Evolutionary conservation across 2,113 vertebrate species (phyloP), one percentile per base, ranked within the genome.

Genomic region (Caracal caracal): DNA sequence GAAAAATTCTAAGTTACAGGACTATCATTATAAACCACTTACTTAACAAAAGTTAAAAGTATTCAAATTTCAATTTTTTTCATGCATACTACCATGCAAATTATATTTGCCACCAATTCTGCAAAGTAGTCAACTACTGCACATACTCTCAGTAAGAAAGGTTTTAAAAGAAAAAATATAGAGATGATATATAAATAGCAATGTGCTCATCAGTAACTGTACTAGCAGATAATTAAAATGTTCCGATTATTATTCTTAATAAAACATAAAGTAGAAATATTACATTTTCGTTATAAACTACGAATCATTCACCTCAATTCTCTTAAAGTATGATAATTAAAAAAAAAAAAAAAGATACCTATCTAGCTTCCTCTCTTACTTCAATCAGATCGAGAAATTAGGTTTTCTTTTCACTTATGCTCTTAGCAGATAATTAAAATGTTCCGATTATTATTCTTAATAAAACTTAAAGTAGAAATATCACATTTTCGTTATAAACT

Each of bases 31-130:
- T 35, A 68, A 98, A 95, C 83, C 61, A 94, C n/a, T 93, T 93
- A 97, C 35, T 97, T 95, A 95, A 97, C 81, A 91, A 75, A 95
- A 95, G 83, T 94, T 90, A 94, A 90, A 97, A 89, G 93, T 93
- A 96, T 93, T 92, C 84, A 95, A 93, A 93, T 88, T 93, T 95
- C 81, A 90, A 93, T 90, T 88, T 35, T 79, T 93, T 82, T 96
- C 98, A 98, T 98, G 97, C 96, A 98, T 66, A 97, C 88, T 97
- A 97, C 92, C 97, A 98, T 97, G 97, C 97, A 98, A 96, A 94
- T 96, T 81, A 95, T 97, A 96, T 98, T 97, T 97, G 98, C 98
- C 98, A 98, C 97, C 95, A 98, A 65, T 98, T 96, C 96, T 98
- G 98, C 96, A 98, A 97, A 96, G 97, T 97, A 97, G 95, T 97